A percentile compares a stretch with the other conserved stretches of the same genome.
These are phyloP conservation scores for Passer montanus DNA, from an alignment of 2,113 vertebrate species.

Conservation along the genomic window DNA sequence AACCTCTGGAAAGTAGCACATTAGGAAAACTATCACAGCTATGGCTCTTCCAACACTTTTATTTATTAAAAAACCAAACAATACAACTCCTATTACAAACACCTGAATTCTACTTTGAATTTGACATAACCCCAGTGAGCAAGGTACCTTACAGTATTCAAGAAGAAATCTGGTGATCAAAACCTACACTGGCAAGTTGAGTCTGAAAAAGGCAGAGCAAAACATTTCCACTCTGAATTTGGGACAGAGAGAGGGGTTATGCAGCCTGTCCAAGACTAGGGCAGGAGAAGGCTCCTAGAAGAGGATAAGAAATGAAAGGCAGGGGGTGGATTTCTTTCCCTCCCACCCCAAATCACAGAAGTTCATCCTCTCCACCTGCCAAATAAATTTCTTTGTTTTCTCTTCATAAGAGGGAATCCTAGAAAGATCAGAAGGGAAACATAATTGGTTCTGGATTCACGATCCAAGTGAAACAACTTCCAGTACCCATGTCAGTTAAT, in stretches of 20 bases:
- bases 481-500: not conserved
- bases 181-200: not conserved
- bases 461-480: not conserved
- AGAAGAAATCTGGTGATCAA: not conserved
- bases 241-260: not conserved
- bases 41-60: not conserved
- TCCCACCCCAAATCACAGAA: not conserved
- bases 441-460: not conserved
- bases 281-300: not conserved
- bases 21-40: not conserved
- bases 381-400: not conserved
- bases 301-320: not conserved
- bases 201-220: not conserved
- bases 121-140: not conserved
- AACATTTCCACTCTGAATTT: not conserved
- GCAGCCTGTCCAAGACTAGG: not conserved
- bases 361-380: not conserved
- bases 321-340: rapidly evolving
- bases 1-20: not conserved
- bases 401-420: not conserved
- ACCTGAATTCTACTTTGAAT: not conserved
- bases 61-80: not conserved
- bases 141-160: not conserved
- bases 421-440: not conserved
- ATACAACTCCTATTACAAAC: not conserved